Conservation (phyloP, 2,797 vertebrate genomes). For the Setipinna tenuifilis region DNA sequence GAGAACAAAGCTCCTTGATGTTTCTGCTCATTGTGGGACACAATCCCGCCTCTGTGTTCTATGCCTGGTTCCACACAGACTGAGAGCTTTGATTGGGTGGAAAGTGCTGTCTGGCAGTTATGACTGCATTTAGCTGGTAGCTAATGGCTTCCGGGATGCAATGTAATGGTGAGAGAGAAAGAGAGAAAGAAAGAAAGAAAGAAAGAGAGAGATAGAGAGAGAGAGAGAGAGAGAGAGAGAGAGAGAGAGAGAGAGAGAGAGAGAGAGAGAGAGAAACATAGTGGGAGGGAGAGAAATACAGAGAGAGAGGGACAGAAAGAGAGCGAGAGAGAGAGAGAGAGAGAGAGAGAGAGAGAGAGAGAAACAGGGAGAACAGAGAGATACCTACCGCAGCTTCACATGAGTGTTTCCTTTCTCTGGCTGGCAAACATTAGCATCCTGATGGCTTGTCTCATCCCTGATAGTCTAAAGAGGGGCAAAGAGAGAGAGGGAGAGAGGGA, state of each 20-base stretch:
- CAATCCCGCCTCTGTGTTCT: neutral
- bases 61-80: neutral
- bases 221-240: no score
- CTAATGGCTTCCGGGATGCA: slow-evolving; percentile 3
- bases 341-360: neutral
- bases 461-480: slow-evolving; percentile 79
- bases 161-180: neutral
- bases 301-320: no score
- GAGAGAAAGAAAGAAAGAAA: no score
- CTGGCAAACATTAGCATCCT: slow-evolving; percentile 81
- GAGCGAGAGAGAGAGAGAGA: neutral
- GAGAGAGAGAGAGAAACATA: no score
- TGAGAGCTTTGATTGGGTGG: slow-evolving; percentile 35
- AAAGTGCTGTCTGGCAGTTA: neutral
- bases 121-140: neutral
- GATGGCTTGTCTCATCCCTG: slow-evolving; percentile 91
- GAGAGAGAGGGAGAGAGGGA: neutral
- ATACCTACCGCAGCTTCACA: slow-evolving; percentile 32
- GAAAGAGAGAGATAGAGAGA: no score
- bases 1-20: neutral
- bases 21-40: neutral
- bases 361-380: no score
- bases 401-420: neutral
- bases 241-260: no score
- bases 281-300: no score